Conservation (phyloP, 1,140 invertebrate genomes). For the Pinna nobilis region DNA sequence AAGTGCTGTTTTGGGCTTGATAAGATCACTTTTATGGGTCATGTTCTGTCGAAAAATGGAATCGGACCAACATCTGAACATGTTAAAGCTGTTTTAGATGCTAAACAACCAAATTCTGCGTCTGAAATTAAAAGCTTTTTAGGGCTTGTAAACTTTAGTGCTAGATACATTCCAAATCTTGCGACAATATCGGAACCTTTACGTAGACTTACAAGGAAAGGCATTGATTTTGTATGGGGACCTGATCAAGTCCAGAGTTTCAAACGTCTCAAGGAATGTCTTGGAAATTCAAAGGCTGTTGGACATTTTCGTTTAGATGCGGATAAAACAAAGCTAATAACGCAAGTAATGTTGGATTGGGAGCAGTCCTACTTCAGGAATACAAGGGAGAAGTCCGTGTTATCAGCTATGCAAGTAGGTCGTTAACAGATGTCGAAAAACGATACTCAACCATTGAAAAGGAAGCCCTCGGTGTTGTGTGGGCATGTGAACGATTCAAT, state of each 20-base stretch:
- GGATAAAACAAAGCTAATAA: neutral
- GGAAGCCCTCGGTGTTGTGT: slow-evolving; percentile 72
- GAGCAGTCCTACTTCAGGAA: slow-evolving; percentile 47
- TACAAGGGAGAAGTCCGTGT: slow-evolving; percentile 21
- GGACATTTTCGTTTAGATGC: slow-evolving; percentile 16
- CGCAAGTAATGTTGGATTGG: slow-evolving; percentile 37
- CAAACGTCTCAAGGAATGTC: slow-evolving; percentile 5
- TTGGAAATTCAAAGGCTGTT: slow-evolving; percentile 5
- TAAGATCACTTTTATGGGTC: slow-evolving; percentile 48
- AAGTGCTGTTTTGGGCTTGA: slow-evolving; percentile 50
- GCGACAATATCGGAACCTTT: slow-evolving; percentile 40
- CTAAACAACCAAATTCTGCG: slow-evolving; percentile 11
- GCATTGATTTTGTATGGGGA: slow-evolving; percentile 15
- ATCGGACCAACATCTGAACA: slow-evolving; percentile 18
- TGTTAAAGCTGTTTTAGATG: slow-evolving; percentile 24
- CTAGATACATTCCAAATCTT: slow-evolving; percentile 35
- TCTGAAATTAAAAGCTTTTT: slow-evolving; percentile 48
- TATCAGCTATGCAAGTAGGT: slow-evolving; percentile 48
- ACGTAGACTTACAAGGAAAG: slow-evolving; percentile 24
- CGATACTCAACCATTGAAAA: slow-evolving; percentile 73
- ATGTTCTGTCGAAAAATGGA: slow-evolving; percentile 45
- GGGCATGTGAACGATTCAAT: slow-evolving; percentile 72
- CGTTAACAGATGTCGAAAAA: slow-evolving; percentile 39
- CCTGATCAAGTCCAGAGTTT: slow-evolving; percentile 19
- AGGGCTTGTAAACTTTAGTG: slow-evolving; percentile 40